Evolutionary conservation across 2,113 vertebrate genomes (phyloP).

Genomic region (Pitta sordida): DNA sequence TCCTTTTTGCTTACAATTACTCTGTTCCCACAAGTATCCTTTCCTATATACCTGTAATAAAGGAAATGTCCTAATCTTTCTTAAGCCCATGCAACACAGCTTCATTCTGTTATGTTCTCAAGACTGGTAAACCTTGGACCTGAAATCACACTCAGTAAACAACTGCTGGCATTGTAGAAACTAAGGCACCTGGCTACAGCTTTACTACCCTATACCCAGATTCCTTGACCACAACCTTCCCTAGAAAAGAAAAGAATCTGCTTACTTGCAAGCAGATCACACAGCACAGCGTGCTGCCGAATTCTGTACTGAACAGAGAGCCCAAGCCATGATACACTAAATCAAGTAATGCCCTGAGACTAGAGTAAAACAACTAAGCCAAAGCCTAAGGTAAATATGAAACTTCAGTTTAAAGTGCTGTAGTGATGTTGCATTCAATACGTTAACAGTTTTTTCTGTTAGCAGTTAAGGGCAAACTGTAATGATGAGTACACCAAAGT

Average conservation of each 20-base stretch:
- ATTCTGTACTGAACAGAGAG: background rate
- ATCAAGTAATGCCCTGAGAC: rapidly evolving
- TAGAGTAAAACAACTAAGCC: background rate
- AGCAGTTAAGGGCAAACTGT: background rate
- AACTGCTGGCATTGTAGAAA: background rate
- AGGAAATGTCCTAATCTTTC: background rate
- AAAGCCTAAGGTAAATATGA: background rate
- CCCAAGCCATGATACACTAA: background rate
- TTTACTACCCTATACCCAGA: background rate
- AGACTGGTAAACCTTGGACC: background rate
- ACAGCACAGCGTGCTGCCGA: background rate
- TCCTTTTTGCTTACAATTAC: background rate
- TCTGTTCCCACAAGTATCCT: background rate
- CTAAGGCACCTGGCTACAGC: background rate
- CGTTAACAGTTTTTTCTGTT: background rate
- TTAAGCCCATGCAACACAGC: background rate
- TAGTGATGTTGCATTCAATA: background rate
- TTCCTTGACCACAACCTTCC: background rate
- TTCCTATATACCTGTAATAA: background rate
- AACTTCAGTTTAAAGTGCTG: background rate
- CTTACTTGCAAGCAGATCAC: background rate
- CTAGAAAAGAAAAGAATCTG: background rate
- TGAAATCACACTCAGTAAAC: background rate
- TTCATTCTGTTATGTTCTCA: background rate
- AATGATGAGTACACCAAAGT: background rate